Evolutionary conservation across 92 coral and sea anemone species (phyloP).

Genomic region (Palythoa caribaeorum): DNA sequence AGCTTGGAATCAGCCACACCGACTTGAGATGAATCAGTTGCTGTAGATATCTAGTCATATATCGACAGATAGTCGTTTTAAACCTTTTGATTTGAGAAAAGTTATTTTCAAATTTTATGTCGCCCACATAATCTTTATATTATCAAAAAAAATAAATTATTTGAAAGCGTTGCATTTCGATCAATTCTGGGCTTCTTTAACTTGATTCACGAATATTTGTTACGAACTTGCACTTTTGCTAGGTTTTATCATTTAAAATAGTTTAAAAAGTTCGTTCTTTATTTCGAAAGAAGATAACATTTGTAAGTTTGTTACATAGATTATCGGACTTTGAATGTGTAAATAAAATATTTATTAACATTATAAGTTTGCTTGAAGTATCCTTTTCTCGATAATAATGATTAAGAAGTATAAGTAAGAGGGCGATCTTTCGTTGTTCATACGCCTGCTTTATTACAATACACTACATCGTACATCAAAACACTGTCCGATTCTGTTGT

Average conservation of each 20-base stretch:
- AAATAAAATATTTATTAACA: slow-evolving; percentile 12
- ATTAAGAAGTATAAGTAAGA: too few relatives aligned
- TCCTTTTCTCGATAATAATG: too few relatives aligned
- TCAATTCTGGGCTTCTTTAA: neutral
- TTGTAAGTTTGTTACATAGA: neutral
- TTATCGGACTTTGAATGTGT: neutral
- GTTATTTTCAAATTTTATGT: neutral
- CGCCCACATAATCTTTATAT: neutral
- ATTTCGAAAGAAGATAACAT: neutral
- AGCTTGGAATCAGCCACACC: slow-evolving; percentile 83
- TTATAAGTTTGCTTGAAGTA: neutral
- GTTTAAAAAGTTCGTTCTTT: slow-evolving; percentile 1
- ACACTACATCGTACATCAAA: too few relatives aligned
- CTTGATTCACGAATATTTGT: neutral
- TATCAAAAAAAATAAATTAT: too few relatives aligned
- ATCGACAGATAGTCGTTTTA: slow-evolving; percentile 12
- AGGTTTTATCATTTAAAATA: neutral
- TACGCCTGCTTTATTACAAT: too few relatives aligned
- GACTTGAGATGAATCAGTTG: slow-evolving; percentile 76
- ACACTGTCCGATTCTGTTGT: too few relatives aligned
- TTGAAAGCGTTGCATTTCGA: slow-evolving; percentile 19
- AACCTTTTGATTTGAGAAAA: neutral
- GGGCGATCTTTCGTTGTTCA: too few relatives aligned
- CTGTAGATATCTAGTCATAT: neutral
- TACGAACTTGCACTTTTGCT: neutral